phyloP scores from a whole-genome alignment of 2,113 vertebrate species.

The Rhinoptilus africanus region DNA sequence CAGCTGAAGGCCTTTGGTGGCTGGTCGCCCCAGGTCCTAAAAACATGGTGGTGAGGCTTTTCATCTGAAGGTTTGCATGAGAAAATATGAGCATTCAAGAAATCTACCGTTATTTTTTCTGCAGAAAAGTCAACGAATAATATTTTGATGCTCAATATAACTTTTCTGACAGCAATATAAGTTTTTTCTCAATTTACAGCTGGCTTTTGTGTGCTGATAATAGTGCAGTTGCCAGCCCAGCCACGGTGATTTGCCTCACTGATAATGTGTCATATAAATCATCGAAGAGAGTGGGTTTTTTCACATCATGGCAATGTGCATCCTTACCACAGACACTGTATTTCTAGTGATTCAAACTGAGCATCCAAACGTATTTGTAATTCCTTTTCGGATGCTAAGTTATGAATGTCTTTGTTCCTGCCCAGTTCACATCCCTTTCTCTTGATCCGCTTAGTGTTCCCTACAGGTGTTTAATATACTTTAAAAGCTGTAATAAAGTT shows the following conservation, averaged over 20 bases:
- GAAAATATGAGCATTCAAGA: not conserved
- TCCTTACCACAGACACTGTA: not conserved
- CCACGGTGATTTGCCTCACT: not conserved
- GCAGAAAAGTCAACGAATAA: not conserved
- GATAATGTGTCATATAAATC: not conserved
- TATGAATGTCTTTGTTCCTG: not conserved
- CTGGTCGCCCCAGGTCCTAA: not conserved
- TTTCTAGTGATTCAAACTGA: not conserved
- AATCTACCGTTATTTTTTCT: not conserved
- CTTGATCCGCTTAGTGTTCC: not conserved
- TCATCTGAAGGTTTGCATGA: not conserved
- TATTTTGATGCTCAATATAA: not conserved
- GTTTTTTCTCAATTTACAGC: not conserved
- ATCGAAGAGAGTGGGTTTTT: not conserved
- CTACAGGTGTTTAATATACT: not conserved
- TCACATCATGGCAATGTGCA: not conserved
- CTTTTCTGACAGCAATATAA: not conserved
- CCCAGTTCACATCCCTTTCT: not conserved
- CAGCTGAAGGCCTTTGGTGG: not conserved
- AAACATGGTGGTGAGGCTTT: not conserved
- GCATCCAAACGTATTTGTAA: not conserved
- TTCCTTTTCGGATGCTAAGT: not conserved
- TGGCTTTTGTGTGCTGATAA: not conserved
- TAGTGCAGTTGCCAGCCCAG: not conserved
- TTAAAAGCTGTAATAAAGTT: not conserved